These are phyloP conservation scores for Cynaeus angustus DNA, from an alignment of 2,888 invertebrate species.

Conservation along the genomic window DNA sequence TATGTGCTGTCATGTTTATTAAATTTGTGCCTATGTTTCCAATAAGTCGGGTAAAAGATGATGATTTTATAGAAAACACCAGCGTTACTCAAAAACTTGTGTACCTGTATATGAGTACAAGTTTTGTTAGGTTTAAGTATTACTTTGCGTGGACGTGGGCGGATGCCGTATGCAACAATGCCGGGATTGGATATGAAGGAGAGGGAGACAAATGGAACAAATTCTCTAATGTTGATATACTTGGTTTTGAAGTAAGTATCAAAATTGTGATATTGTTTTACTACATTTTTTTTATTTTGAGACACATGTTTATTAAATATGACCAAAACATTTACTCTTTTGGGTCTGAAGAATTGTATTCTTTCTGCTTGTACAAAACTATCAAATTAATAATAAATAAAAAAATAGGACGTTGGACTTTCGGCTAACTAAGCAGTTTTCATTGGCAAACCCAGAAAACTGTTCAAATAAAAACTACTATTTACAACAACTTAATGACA, in stretches of 20 bases:
- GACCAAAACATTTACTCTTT: constrained; percentile 38
- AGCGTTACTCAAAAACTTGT: constrained; percentile 79
- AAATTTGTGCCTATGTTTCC: constrained; percentile 82
- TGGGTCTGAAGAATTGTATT: no score
- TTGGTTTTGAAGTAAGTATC: constrained; percentile 80
- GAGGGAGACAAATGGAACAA: constrained; percentile 88
- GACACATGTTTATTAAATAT: no score
- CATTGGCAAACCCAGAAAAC: no score
- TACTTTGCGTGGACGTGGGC: constrained; percentile 98
- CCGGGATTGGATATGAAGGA: constrained; percentile 92
- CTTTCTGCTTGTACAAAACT: no score
- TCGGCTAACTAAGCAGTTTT: no score
- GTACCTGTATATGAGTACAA: constrained; percentile 84
- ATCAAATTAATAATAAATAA: no score
- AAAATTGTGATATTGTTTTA: no score
- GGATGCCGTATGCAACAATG: constrained; percentile 96
- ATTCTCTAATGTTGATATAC: constrained; percentile 92
- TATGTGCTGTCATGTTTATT: constrained; percentile 83
- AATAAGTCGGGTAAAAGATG: constrained; percentile 80
- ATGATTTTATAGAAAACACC: constrained; percentile 77
- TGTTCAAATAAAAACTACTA: no score
- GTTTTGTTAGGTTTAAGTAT: constrained; percentile 91
- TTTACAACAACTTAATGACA: no score
- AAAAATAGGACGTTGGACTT: no score
- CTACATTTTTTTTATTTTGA: no score